phyloP scores from a whole-genome alignment of 2,113 vertebrate species.

The Hippopotamus amphibius region DNA sequence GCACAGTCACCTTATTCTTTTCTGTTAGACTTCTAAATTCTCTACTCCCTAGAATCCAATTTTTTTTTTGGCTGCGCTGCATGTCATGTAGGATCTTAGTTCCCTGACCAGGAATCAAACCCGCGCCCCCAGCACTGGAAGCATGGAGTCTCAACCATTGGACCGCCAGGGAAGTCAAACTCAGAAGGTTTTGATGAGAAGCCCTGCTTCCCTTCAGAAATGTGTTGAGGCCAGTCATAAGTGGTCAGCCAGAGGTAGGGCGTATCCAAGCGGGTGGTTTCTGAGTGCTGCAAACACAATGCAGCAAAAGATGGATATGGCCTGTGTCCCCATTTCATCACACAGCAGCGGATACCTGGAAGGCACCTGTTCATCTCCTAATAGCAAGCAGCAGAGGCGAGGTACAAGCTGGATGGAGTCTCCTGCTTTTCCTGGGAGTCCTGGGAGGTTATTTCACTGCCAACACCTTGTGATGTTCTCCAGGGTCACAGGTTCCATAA shows the following conservation, averaged over 20 bases:
- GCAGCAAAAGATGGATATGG: not conserved
- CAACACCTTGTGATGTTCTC: not conserved
- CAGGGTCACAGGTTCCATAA: conserved; percentile 27
- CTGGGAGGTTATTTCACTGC: not conserved
- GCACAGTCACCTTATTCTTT: not conserved
- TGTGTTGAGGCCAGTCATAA: not conserved
- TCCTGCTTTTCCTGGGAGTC: not conserved
- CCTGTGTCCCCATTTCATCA: not conserved
- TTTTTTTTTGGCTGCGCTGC: too few relatives aligned
- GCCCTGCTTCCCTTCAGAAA: not conserved
- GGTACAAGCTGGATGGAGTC: not conserved
- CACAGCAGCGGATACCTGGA: not conserved
- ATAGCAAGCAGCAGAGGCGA: not conserved
- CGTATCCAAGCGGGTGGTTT: not conserved
- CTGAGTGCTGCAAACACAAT: not conserved
- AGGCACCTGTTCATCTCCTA: not conserved
- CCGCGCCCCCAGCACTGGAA: too few relatives aligned
- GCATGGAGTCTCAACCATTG: too few relatives aligned
- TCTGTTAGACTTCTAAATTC: not conserved
- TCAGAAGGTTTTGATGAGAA: not conserved
- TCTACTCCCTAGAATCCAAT: not conserved
- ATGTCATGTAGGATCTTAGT: too few relatives aligned
- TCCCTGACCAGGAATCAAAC: too few relatives aligned
- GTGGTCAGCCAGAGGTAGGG: not conserved
- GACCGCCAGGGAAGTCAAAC: too few relatives aligned